Evolutionary conservation across 2,797 vertebrate species (phyloP), one percentile per base, ranked within the genome.

Genomic region (Rhinogobio ventralis): DNA sequence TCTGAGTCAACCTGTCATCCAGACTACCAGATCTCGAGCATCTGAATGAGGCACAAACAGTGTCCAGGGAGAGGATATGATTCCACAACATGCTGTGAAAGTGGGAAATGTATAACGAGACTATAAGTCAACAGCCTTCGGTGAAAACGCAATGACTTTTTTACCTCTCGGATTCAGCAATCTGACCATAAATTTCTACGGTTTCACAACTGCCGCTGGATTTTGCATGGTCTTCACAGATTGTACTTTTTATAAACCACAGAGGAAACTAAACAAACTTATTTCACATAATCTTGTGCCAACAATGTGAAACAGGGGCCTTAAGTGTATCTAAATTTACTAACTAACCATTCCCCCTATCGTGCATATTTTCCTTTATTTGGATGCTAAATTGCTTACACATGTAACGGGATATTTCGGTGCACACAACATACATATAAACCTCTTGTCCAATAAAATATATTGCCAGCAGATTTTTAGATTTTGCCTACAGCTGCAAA

Each of bases 301-400:
- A 88, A 77, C 73, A 23, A 83, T 85, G 90, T 84, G 84, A 84
- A 82, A 77, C 85, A 77, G 88, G 92, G 86, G 83, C 77, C 85
- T 86, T 87, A 88, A 90, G 75, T 55, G 73, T 75, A 83, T 85
- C 87, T 82, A 86, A 88, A 88, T 88, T 57, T 64, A 85, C 89
- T 71, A 88, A 81, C 88, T 85, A 84, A 81, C 87, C 83, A 82
- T 82, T 89, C 69, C 87, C 85, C 84, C 82, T 76, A 88, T 62
- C 87, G 91, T 89, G 71, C 76, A 85, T 51, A 57, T 81, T 86
- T 90, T 87, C 92, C 93, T 94, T 93, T 91, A 94, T 93, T 93
- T 92, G 91, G 62, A n/a, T 87, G 82, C 89, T 74, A 93, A 94
- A 95, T 95, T 85, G 91, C 90, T 91, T 91, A 93, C 94, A 94